Conservation (phyloP, 35 echinoderm and acorn worm species). For the Lytechinus variegatus region DNA sequence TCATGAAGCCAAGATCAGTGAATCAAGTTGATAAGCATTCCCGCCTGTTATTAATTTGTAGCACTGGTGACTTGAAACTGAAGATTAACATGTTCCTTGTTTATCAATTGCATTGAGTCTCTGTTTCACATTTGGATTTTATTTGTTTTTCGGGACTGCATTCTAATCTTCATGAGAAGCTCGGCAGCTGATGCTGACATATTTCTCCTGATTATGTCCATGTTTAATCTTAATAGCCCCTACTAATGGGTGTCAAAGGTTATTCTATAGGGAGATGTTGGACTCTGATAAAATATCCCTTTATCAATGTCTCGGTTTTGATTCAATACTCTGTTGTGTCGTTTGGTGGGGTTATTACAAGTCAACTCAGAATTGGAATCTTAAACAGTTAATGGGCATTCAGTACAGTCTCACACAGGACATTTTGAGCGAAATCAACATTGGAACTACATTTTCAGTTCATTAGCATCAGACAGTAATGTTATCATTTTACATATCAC, state of each 20-base stretch:
- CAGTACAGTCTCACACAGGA: background rate
- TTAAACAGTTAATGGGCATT: background rate
- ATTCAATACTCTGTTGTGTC: background rate
- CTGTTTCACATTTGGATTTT: background rate
- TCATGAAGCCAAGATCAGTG: background rate
- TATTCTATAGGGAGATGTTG: background rate
- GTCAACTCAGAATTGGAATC: background rate
- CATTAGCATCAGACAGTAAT: background rate
- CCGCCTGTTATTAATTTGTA: constrained; percentile 13
- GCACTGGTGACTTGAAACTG: background rate
- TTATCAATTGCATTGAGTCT: background rate
- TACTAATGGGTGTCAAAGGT: background rate
- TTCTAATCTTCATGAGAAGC: background rate
- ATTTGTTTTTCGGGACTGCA: background rate
- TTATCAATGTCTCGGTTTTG: background rate
- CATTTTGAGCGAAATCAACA: background rate
- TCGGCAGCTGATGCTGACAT: background rate
- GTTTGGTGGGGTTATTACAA: background rate
- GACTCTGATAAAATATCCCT: background rate
- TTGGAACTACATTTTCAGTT: background rate
- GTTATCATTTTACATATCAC: too few relatives aligned
- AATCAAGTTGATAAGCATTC: background rate
- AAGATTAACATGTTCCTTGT: background rate
- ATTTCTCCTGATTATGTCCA: background rate
- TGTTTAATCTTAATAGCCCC: background rate